Conservation (phyloP, 2,113 vertebrate genomes). For the Petroica traversi region DNA sequence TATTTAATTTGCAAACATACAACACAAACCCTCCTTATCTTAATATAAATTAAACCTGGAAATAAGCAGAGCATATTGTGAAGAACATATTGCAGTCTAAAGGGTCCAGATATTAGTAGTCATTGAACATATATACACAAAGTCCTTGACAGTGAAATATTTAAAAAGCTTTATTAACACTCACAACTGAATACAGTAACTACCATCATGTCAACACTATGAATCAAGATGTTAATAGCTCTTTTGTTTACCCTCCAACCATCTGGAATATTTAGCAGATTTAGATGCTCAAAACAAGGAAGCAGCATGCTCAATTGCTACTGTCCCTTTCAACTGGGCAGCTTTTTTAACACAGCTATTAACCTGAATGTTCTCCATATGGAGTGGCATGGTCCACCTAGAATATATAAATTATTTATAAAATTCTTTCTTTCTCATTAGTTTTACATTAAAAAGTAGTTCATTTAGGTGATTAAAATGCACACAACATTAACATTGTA, state of each 20-base stretch:
- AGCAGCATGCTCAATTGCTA: background rate
- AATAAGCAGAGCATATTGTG: background rate
- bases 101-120: background rate
- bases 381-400: background rate
- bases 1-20: background rate
- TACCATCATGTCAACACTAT: background rate
- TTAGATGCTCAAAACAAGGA: background rate
- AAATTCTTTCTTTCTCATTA: background rate
- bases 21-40: background rate
- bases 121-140: background rate
- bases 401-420: background rate
- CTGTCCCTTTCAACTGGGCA: background rate
- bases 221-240: background rate
- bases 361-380: background rate
- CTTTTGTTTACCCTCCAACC: background rate
- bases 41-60: background rate
- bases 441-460: background rate
- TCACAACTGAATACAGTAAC: background rate
- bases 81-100: background rate
- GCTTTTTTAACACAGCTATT: background rate
- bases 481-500: accelerated
- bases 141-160: background rate
- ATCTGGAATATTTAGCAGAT: constrained; percentile 15
- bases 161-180: background rate
- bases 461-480: background rate